Percentiles rank a stretch among this genome's conserved stretches.
These are phyloP conservation scores for Heteronetta atricapilla DNA, from an alignment of 2,113 vertebrate species.

Conservation along the genomic window DNA sequence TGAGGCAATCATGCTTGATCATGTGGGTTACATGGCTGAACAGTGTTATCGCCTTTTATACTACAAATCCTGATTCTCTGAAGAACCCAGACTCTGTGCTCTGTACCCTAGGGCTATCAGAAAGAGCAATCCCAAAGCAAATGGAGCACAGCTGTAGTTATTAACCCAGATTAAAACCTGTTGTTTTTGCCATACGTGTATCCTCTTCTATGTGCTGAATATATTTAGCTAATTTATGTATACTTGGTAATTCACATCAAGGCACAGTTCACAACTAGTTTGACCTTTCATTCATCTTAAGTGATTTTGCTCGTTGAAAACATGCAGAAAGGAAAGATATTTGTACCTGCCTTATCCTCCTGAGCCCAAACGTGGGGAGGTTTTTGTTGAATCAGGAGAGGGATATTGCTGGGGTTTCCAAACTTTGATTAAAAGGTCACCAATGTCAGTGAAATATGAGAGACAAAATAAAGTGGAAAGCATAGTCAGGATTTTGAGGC, in stretches of 20 bases:
- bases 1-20: not conserved
- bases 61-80: not conserved
- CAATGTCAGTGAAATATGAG: not conserved
- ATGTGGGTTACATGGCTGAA: not conserved
- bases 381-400: not conserved
- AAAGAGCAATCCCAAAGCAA: not conserved
- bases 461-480: not conserved
- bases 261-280: not conserved
- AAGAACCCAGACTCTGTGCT: not conserved
- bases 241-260: not conserved
- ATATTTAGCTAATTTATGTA: not conserved
- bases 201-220: not conserved
- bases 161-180: not conserved
- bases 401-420: not conserved
- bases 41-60: not conserved
- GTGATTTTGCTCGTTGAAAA: not conserved
- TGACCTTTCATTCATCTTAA: not conserved
- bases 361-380: not conserved
- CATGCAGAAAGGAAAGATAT: not conserved
- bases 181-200: not conserved
- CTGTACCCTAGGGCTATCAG: not conserved
- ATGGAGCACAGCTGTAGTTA: not conserved
- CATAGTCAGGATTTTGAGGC: not conserved
- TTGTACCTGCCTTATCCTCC: not conserved
- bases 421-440: not conserved